Percentiles rank a stretch among this genome's conserved stretches.
Evolutionary conservation across 1,140 invertebrate species (phyloP).

Genomic region (Tetragonula clypearis): DNA sequence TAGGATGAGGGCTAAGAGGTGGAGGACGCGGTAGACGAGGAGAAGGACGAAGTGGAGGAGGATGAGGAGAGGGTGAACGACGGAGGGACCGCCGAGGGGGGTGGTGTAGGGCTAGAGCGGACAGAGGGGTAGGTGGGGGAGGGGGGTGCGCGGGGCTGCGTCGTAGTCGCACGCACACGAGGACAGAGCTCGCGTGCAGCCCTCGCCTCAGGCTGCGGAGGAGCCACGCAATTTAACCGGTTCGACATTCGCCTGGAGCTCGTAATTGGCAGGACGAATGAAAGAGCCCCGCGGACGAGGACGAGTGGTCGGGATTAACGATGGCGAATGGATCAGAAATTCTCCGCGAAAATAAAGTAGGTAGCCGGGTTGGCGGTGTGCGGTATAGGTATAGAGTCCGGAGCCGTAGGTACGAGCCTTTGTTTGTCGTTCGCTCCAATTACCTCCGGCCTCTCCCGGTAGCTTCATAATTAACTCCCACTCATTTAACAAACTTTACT

Average conservation of each 20-base stretch:
- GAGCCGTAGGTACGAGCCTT: slow-evolving; percentile 76
- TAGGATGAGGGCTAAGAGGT: slow-evolving; percentile 22
- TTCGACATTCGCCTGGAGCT: slow-evolving; percentile 70
- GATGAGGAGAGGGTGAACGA: slow-evolving; percentile 5
- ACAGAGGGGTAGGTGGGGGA: neutral
- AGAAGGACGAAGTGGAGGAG: neutral
- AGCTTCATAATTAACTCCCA: slow-evolving; percentile 83
- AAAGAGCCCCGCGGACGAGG: slow-evolving; percentile 73
- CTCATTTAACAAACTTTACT: slow-evolving; percentile 83
- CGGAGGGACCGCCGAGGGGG: neutral
- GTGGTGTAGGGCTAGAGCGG: neutral
- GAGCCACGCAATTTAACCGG: slow-evolving; percentile 70
- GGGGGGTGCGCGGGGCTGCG: slow-evolving; percentile 39
- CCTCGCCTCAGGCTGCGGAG: slow-evolving; percentile 68
- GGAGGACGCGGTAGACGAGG: slow-evolving; percentile 19
- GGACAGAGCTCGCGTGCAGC: slow-evolving; percentile 66
- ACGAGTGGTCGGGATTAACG: slow-evolving; percentile 75
- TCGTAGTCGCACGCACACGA: slow-evolving; percentile 63
- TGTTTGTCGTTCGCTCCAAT: slow-evolving; percentile 82
- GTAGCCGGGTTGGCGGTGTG: slow-evolving; percentile 59
- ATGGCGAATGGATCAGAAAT: slow-evolving; percentile 78
- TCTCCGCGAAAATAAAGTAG: slow-evolving; percentile 77
- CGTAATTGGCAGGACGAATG: slow-evolving; percentile 79
- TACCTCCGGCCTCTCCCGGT: slow-evolving; percentile 80
- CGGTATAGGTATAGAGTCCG: slow-evolving; percentile 62